These are phyloP conservation scores for Palloptera scutellata DNA, from an alignment of 2,888 invertebrate genomes.

Conservation along the genomic window DNA sequence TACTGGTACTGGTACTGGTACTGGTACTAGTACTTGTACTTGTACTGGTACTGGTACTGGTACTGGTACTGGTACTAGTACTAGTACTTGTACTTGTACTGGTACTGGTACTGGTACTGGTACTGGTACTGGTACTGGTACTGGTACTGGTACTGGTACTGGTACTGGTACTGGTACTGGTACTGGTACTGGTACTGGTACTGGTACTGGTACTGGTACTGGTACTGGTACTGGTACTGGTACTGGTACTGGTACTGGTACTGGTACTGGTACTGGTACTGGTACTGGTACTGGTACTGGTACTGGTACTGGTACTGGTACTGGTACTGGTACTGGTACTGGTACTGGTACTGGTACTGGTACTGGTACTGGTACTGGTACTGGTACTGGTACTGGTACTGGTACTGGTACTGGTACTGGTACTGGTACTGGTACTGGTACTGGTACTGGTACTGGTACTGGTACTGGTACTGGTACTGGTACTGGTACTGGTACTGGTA, in stretches of 20 bases:
- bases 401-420: background rate
- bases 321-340: background rate
- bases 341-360: background rate
- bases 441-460: background rate
- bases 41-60: background rate
- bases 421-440: background rate
- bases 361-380: background rate
- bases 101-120: background rate
- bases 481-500: background rate
- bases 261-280: background rate
- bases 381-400: background rate
- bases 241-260: background rate
- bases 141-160: background rate
- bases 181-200: background rate
- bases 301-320: background rate
- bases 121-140: background rate
- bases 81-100: background rate
- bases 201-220: background rate
- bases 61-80: background rate
- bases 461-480: background rate
- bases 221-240: background rate
- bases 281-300: background rate
- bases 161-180: background rate
- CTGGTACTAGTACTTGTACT: background rate
- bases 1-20: background rate